phyloP scores from a whole-genome alignment of 2,113 vertebrate species.

The Megaceryle torquata region DNA sequence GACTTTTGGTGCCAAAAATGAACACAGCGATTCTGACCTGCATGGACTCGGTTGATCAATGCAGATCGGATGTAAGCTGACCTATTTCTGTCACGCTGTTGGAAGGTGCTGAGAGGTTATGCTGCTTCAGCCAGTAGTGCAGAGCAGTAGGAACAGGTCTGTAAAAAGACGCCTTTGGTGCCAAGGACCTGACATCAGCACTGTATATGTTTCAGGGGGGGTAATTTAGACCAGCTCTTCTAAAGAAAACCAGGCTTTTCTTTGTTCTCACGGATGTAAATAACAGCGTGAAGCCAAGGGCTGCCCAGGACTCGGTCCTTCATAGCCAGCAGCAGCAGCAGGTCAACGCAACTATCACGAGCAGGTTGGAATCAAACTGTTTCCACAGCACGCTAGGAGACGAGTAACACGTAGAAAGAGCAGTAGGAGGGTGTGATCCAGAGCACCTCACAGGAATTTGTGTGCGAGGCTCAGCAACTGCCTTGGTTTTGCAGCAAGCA shows the following conservation, averaged over 20 bases:
- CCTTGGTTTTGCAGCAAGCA: neutral
- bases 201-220: neutral
- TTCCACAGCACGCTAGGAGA: neutral
- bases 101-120: neutral
- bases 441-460: neutral
- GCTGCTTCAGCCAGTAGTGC: neutral
- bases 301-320: neutral
- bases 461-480: neutral
- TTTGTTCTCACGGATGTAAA: neutral
- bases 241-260: neutral
- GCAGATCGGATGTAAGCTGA: constrained; percentile 5
- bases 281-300: neutral
- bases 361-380: neutral
- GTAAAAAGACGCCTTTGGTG: neutral
- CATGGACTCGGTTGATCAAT: neutral
- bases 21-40: neutral
- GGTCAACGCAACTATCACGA: neutral
- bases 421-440: neutral
- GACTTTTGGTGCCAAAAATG: neutral
- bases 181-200: constrained; percentile 38
- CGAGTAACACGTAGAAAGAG: neutral
- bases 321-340: neutral
- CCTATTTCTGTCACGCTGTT: constrained; percentile 48
- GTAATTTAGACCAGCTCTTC: neutral
- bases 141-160: neutral